Percentiles rank a stretch among this genome's conserved stretches.
phyloP scores from a whole-genome alignment of 1,140 invertebrate genomes.

The Drosophila littoralis region DNA sequence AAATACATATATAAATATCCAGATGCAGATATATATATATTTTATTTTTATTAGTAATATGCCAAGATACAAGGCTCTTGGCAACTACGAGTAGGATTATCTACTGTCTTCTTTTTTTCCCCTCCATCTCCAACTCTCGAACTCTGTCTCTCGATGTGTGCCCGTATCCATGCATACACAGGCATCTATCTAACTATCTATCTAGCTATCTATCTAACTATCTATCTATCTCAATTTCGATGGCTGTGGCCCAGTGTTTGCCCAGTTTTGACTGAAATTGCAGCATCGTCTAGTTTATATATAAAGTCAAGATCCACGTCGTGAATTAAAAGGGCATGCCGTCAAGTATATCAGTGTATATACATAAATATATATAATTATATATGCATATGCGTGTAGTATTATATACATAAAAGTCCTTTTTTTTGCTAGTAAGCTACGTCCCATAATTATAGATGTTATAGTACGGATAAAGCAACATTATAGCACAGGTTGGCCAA shows the following conservation, averaged over 20 bases:
- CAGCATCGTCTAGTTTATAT: slow-evolving; percentile 21
- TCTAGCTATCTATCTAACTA: slow-evolving; percentile 5
- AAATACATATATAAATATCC: too few relatives aligned
- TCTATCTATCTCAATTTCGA: slow-evolving; percentile 36
- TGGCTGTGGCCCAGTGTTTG: slow-evolving; percentile 31
- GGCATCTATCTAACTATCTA: slow-evolving; percentile 8
- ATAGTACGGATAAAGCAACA: slow-evolving; percentile 45
- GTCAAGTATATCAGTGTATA: slow-evolving; percentile 64
- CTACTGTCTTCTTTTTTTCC: slow-evolving; percentile 17
- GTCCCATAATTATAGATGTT: slow-evolving; percentile 34
- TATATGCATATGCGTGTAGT: slow-evolving; percentile 43
- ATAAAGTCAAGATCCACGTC: slow-evolving; percentile 9
- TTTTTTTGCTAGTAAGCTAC: slow-evolving; percentile 52
- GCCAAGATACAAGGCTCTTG: slow-evolving; percentile 1
- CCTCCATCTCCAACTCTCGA: slow-evolving; percentile 19
- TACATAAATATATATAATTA: slow-evolving; percentile 43
- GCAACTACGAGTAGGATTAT: slow-evolving; percentile 14
- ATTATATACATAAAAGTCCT: slow-evolving; percentile 35
- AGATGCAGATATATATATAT: too few relatives aligned
- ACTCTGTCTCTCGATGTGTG: slow-evolving; percentile 34
- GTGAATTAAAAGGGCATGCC: slow-evolving; percentile 26
- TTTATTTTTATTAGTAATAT: neutral
- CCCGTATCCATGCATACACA: too few relatives aligned
- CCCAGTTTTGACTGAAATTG: slow-evolving; percentile 58
- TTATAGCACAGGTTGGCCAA: slow-evolving; percentile 64